A percentile compares a stretch with the other conserved stretches of the same genome.
phyloP scores from a whole-genome alignment of 2,113 vertebrate genomes.

The Rostratula benghalensis region DNA sequence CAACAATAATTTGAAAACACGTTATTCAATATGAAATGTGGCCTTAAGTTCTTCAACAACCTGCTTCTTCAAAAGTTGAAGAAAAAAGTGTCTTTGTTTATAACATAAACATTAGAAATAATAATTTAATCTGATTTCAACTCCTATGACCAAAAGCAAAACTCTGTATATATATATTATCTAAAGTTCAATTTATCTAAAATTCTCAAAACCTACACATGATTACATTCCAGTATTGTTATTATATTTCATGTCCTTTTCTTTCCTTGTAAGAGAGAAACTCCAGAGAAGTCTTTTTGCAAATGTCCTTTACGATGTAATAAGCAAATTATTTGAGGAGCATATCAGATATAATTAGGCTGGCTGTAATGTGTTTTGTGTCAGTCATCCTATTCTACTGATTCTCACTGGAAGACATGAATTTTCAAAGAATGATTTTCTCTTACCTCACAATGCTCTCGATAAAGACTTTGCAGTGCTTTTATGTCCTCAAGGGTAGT shows the following conservation, averaged over 20 bases:
- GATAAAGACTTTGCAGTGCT: constrained; percentile 83
- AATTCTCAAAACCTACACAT: not conserved
- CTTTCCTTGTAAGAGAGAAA: not conserved
- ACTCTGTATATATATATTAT: not conserved
- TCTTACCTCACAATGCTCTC: constrained; percentile 80
- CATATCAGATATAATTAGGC: not conserved
- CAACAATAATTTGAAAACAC: not conserved
- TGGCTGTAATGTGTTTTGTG: not conserved
- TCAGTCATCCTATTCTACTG: not conserved
- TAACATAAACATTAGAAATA: not conserved
- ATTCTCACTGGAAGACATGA: not conserved
- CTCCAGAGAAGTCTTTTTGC: not conserved
- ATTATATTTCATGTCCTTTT: not conserved
- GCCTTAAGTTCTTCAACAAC: not conserved
- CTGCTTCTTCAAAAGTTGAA: not conserved
- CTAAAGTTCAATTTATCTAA: not conserved
- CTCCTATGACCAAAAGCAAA: not conserved
- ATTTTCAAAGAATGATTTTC: constrained; percentile 1
- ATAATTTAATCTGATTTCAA: not conserved
- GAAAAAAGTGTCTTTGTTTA: not conserved
- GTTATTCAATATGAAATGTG: not conserved
- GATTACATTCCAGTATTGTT: not conserved
- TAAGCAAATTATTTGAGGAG: constrained; percentile 19
- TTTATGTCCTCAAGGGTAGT: constrained; percentile 85
- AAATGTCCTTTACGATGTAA: not conserved